Base-by-base conservation (phyloP, 2,888 invertebrate species). In the Bugula neritina region DNA sequence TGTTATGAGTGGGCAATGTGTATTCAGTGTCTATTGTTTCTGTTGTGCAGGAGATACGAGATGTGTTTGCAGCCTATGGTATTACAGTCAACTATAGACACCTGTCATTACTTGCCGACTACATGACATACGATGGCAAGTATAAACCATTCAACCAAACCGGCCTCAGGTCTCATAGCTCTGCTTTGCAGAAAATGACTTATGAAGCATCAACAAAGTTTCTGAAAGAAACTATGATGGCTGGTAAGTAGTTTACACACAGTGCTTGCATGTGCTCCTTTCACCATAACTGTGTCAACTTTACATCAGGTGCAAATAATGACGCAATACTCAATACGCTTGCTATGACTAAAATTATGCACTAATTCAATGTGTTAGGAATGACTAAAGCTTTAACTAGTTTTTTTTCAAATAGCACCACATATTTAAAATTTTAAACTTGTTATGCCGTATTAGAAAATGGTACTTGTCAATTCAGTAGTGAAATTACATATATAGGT, bases 151-250 rank as follows among this genome's bases (percentile, higher is more conserved):
- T 98, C 84, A 98, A 92, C 82, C 88, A 99, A 31, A 89, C 89
- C 78, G 94, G 95, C 10, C 93, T 99, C 90, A 91, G 91, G 77
- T 89, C 90, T 70, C 92, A 91, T n/a, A 88, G 93, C 0, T 98
- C 98, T 0, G 94, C 97, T 0, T 84, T 99, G 25, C 99, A 98
- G 83, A 95, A 97, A 85, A 98, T 99, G 92, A 94, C 93, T 0
- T 99, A 97, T 81, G 99, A 99, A 83, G 93, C 96, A 0, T 91
- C 94, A 1, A 86, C 94, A 74, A 89, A 89, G 76, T 97, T 96
- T 83, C 86, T 99, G 75, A 90, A 89, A 78, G 90, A 89, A 72
- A 91, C 94, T 0, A 89, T 91, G 0, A 84, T 90, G 1, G 84
- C 86, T 79, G 89, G 90, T 87, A 82, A 79, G 78, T 74, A 69